These are phyloP conservation scores for Caenorhabditis sinica DNA, from an alignment of 2,888 invertebrate species.

Conservation along the genomic window DNA sequence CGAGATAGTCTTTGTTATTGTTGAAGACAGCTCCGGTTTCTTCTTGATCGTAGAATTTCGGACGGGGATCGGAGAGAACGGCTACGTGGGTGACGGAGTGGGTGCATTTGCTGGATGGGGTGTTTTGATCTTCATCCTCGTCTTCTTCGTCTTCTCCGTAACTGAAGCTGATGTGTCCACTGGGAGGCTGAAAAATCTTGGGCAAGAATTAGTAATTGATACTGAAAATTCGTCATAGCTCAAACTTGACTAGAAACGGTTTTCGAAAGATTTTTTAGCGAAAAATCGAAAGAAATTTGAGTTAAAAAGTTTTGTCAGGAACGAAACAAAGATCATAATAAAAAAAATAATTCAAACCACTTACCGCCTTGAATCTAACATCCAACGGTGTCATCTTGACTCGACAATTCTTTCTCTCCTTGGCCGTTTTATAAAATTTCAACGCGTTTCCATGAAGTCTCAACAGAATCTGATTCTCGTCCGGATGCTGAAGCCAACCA, in stretches of 20 bases:
- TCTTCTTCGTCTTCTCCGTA: slow-evolving; percentile 71
- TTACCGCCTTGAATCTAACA: slow-evolving; percentile 72
- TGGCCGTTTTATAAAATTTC: slow-evolving; percentile 80
- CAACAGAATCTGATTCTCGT: slow-evolving; percentile 80
- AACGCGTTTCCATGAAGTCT: slow-evolving; percentile 80
- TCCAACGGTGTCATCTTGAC: slow-evolving; percentile 81
- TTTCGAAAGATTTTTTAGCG: no score
- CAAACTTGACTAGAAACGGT: no score
- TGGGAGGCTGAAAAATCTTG: slow-evolving; percentile 48
- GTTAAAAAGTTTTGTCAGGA: no score
- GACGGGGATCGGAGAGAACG: slow-evolving; percentile 74
- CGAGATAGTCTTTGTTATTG: slow-evolving; percentile 77
- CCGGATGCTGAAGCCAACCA: slow-evolving; percentile 80
- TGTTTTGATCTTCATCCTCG: slow-evolving; percentile 57
- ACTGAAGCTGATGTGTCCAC: slow-evolving; percentile 61
- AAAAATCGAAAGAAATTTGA: no score
- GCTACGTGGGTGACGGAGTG: slow-evolving; percentile 72
- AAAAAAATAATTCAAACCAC: neutral
- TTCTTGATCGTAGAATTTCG: slow-evolving; percentile 75
- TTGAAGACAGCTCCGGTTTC: slow-evolving; percentile 76
- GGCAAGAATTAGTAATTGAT: neutral
- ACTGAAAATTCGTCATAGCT: no score
- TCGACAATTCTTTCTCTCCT: slow-evolving; percentile 77
- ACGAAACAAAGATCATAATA: no score
- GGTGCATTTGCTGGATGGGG: slow-evolving; percentile 55